Conservation (phyloP, 2,888 invertebrate species). For the Notodonta ziczac region DNA sequence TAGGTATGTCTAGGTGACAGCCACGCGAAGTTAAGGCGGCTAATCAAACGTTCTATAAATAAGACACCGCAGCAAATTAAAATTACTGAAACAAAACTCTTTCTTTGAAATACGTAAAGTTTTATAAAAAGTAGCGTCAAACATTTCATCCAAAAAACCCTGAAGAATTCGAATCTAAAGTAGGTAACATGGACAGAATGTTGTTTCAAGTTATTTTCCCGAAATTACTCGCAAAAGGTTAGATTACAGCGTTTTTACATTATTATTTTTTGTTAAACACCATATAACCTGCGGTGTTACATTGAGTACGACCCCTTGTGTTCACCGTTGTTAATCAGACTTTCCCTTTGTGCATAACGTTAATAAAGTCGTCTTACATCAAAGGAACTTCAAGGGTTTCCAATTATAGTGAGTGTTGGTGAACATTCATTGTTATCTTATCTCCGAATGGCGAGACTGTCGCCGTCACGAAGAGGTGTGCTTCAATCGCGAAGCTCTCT, state of each 20-base stretch:
- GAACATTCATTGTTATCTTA: constrained; percentile 51
- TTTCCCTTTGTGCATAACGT: constrained; percentile 43
- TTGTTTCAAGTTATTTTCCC: background rate
- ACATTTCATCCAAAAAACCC: background rate
- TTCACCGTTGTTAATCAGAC: constrained; percentile 39
- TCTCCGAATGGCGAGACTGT: constrained; percentile 43
- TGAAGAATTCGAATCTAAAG: background rate
- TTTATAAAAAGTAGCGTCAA: background rate
- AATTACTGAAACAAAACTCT: too few relatives aligned
- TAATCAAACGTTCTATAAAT: too few relatives aligned
- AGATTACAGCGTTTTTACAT: background rate
- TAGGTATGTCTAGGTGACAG: too few relatives aligned
- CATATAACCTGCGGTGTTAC: constrained; percentile 12
- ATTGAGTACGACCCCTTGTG: constrained; percentile 14
- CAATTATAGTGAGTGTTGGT: constrained; percentile 48
- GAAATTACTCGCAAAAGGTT: background rate
- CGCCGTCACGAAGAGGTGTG: constrained; percentile 34
- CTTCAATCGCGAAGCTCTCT: constrained; percentile 36
- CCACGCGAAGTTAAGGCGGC: too few relatives aligned
- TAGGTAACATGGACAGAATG: background rate
- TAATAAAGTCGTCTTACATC: constrained; percentile 44
- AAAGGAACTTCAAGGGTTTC: constrained; percentile 44
- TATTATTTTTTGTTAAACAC: constrained; percentile 3
- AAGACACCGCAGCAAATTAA: too few relatives aligned
- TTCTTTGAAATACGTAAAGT: background rate